Evolutionary conservation across 2,797 vertebrate genomes (phyloP), one percentile per base, ranked within the genome.

Genomic region (Tympanoctomys barrerae): DNA sequence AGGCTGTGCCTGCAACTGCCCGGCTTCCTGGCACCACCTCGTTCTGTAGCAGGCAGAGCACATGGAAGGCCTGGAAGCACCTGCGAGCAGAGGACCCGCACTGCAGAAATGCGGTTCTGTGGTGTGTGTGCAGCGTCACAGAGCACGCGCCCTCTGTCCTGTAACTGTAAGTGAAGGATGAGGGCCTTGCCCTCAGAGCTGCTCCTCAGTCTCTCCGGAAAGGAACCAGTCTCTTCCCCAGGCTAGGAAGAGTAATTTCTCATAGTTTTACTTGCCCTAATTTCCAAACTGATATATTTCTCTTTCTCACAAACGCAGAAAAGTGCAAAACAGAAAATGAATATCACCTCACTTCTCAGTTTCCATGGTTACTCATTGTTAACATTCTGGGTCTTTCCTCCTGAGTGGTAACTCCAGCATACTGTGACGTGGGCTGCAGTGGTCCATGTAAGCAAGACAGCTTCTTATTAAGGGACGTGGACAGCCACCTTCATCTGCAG

Each of bases 281-380:
- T 94, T 97, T 97, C 96, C 31, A 96, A 92, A 92, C 10, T 18
- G 82, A 89, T 78, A 54, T 49, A 88, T 96, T 95, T 77, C 82
- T 86, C 59, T 83, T 92, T 89, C 54, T 94, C 66, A 89, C 42
- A 87, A 93, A 73, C 28, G 19, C 33, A 94, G 87, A 83, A 87
- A 91, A 91, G 62, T 81, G 9, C 64, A 95, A 90, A 94, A 92
- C 66, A 94, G 54, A 94, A 96, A 97, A 95, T 90, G 95, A 94
- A 77, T 90, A 90, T 82, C 64, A 42, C 59, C 39, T 86, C 22
- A 39, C 57, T 42, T 93, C 66, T 93, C 42, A 21, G 97, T 97
- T 97, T 97, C 96, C 96, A 95, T 97, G 97, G 97, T 97, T 94
- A 97, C 96, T 96, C 84, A 87, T 85, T 96, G 84, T 93, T 96